Conservation (phyloP, 2,888 invertebrate species). For the Drosophila nigricruria region DNA sequence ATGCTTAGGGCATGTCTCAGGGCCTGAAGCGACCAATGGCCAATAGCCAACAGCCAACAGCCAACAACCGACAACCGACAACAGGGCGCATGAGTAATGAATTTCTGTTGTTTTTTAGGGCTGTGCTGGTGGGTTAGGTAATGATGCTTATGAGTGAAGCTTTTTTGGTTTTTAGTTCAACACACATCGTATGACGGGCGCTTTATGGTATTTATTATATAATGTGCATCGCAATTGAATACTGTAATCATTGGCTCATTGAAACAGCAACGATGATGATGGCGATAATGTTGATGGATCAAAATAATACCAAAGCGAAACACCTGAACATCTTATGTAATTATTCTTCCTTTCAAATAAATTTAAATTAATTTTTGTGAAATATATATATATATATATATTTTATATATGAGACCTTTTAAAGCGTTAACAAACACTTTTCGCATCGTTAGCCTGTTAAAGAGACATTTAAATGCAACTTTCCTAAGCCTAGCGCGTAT, state of each 20-base stretch:
- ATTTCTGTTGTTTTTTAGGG: slow-evolving; percentile 25
- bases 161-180: slow-evolving; percentile 46
- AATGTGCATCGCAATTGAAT: slow-evolving; percentile 50
- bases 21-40: neutral
- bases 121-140: slow-evolving; percentile 42
- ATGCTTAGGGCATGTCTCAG: slow-evolving; percentile 35
- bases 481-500: slow-evolving; percentile 12
- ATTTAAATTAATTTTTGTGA: slow-evolving; percentile 2
- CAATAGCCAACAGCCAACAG: slow-evolving; percentile 18
- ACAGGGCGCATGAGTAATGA: slow-evolving; percentile 56
- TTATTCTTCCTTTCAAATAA: slow-evolving; percentile 11
- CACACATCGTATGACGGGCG: slow-evolving; percentile 34
- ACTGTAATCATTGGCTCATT: slow-evolving; percentile 39
- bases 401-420: neutral
- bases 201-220: slow-evolving; percentile 47
- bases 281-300: slow-evolving; percentile 10
- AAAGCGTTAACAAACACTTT: slow-evolving; percentile 27
- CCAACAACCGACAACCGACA: slow-evolving; percentile 28
- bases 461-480: slow-evolving; percentile 31
- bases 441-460: slow-evolving; percentile 16
- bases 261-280: slow-evolving; percentile 10
- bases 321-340: slow-evolving; percentile 13
- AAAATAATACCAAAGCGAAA: slow-evolving; percentile 25
- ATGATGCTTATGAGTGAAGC: slow-evolving; percentile 35
- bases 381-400: neutral